Evolutionary conservation across 2,888 invertebrate species (phyloP).

Genomic region (Tuta absoluta): DNA sequence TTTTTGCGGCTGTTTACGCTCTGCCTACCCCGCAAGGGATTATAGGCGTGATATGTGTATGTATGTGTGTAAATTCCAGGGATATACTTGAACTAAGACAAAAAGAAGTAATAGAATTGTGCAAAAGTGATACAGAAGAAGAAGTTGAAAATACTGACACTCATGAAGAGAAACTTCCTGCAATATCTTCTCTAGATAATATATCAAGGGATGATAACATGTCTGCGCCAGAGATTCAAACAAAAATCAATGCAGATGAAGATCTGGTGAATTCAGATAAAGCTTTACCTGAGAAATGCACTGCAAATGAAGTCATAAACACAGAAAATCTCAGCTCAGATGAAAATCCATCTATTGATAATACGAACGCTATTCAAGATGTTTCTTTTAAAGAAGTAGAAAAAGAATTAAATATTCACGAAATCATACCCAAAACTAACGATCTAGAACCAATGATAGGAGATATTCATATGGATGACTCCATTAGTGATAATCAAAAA

Average conservation of each 20-base stretch:
- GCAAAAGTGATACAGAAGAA: constrained; percentile 85
- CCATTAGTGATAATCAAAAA: constrained; percentile 4
- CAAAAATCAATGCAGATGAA: not conserved
- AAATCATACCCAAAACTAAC: not conserved
- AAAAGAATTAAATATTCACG: not conserved
- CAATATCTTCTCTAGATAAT: constrained; percentile 23
- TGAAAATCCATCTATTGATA: not conserved
- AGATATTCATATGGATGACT: constrained; percentile 20
- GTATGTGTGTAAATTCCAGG: constrained; percentile 43
- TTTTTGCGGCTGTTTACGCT: no score
- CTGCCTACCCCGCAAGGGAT: no score
- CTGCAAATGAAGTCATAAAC: not conserved
- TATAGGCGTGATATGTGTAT: no score
- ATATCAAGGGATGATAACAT: constrained; percentile 24
- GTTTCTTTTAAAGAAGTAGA: not conserved
- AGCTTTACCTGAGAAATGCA: not conserved
- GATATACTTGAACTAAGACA: constrained; percentile 86
- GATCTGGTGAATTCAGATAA: not conserved
- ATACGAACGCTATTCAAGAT: not conserved
- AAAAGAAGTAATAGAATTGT: constrained; percentile 87
- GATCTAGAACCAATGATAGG: not conserved
- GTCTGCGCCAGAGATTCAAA: not conserved
- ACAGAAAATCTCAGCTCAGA: not conserved
- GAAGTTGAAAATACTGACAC: constrained; percentile 14
- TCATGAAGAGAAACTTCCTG: constrained; percentile 16